Percentiles rank a stretch among this genome's conserved stretches.
Evolutionary conservation across 2,888 invertebrate genomes (phyloP).

Genomic region (Chrysolina oricalcia): DNA sequence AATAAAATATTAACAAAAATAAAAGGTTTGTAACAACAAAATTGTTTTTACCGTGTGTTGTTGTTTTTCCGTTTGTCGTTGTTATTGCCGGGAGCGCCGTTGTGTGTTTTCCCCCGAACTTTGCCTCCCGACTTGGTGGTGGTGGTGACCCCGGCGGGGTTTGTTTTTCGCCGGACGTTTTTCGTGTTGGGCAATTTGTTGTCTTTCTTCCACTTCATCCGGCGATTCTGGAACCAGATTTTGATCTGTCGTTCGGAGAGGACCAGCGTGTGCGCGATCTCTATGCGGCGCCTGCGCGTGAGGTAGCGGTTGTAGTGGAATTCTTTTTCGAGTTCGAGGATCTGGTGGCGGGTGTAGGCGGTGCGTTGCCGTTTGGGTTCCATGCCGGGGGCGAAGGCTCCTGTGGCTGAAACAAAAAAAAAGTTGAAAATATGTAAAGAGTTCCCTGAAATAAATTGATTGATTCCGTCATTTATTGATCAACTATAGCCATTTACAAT

Average conservation of each 20-base stretch:
- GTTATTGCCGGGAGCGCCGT: slow-evolving; percentile 72
- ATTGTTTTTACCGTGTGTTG: no score
- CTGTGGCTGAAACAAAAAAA: slow-evolving; percentile 82
- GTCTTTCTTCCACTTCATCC: slow-evolving; percentile 92
- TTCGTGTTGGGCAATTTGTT: slow-evolving; percentile 92
- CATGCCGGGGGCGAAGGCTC: slow-evolving; percentile 91
- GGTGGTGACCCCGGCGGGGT: slow-evolving; percentile 81
- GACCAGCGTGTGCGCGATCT: slow-evolving; percentile 96
- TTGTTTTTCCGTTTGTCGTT: slow-evolving; percentile 81
- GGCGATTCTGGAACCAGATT: slow-evolving; percentile 90
- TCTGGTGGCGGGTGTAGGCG: slow-evolving; percentile 98
- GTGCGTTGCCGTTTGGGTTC: slow-evolving; percentile 97
- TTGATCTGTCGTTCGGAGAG: slow-evolving; percentile 93
- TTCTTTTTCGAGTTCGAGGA: slow-evolving; percentile 97
- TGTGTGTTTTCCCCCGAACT: slow-evolving; percentile 70
- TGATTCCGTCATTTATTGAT: no score
- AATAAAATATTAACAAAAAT: no score
- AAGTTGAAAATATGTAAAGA: not conserved
- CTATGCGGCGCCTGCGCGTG: slow-evolving; percentile 94
- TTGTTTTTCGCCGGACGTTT: slow-evolving; percentile 84
- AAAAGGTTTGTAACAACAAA: no score
- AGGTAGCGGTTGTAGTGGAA: slow-evolving; percentile 98
- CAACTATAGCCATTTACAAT: no score
- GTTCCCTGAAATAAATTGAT: no score
- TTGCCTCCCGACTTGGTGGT: slow-evolving; percentile 71